phyloP scores from a whole-genome alignment of 2,113 vertebrate genomes.

The Muntiacus reevesi region DNA sequence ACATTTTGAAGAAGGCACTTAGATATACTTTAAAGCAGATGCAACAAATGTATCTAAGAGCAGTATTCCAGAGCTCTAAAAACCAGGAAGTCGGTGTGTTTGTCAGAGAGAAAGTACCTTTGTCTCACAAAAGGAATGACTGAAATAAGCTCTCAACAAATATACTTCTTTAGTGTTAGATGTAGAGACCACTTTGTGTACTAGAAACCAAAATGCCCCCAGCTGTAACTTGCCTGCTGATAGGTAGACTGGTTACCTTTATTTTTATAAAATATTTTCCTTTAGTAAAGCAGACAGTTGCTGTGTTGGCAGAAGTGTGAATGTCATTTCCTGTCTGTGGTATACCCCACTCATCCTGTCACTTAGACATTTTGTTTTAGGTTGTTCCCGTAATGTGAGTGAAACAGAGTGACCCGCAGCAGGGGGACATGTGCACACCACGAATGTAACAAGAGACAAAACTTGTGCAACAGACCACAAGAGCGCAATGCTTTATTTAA shows the following conservation, averaged over 20 bases:
- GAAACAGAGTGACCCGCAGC: slow-evolving; percentile 47
- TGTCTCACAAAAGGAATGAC: slow-evolving; percentile 23
- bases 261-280: slow-evolving; percentile 50
- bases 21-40: slow-evolving; percentile 30
- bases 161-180: background rate
- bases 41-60: slow-evolving; percentile 36
- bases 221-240: slow-evolving; percentile 43
- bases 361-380: slow-evolving; percentile 67
- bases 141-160: slow-evolving; percentile 22
- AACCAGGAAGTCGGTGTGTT: slow-evolving; percentile 50
- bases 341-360: slow-evolving; percentile 72
- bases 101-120: slow-evolving; percentile 42
- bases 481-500: slow-evolving; percentile 58
- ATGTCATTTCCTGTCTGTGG: slow-evolving; percentile 77
- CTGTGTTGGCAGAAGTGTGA: slow-evolving; percentile 68
- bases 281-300: slow-evolving; percentile 57
- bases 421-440: slow-evolving; percentile 63
- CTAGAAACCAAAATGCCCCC: slow-evolving; percentile 25
- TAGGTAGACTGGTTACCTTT: slow-evolving; percentile 38
- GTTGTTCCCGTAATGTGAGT: slow-evolving; percentile 56
- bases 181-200: slow-evolving; percentile 37
- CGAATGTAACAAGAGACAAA: slow-evolving; percentile 46
- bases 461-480: slow-evolving; percentile 62
- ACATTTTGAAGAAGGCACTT: slow-evolving; percentile 27
- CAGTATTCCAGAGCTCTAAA: slow-evolving; percentile 16